Evolutionary conservation across 2,888 invertebrate genomes (phyloP), one percentile per base, ranked within the genome.

Genomic region (Tethea ocularis): DNA sequence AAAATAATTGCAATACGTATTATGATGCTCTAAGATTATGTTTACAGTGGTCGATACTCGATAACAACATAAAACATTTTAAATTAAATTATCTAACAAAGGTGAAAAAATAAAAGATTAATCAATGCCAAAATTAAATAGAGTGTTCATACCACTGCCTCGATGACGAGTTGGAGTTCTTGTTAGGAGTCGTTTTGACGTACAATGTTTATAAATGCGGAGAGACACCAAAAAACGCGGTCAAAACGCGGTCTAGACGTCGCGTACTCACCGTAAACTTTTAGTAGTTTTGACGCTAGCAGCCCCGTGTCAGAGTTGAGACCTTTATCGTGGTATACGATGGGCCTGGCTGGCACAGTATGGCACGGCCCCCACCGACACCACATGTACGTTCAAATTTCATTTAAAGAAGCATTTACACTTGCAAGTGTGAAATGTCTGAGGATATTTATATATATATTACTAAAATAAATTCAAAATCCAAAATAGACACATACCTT

Each of bases 261-360:
- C 78, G 72, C 46, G 46, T 46, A 46, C 46, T 67, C 77, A 69
- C 78, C 77, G 86, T 84, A 80, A 83, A 82, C 70, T 86, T 88
- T 87, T 86, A 88, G 84, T 88, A 86, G 89, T 88, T 89, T 89
- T 87, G 88, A 86, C 88, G 89, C 89, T 86, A 84, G 83, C 78
- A 77, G 83, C 77, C 78, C 77, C 83, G 91, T 89, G 90, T 90
- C 86, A 89, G 86, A 88, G 88, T 84, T 88, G 81, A 84, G 83
- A 83, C 85, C 84, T 85, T 86, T 84, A 83, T 82, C 82, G 84
- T 75, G 80, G 84, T 72, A 78, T 75, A 79, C 81, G 80, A 83
- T 79, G 82, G 81, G 77, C 72, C 89, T 86, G 46, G 46, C 54
- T 54, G 93, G 90, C 86, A 92, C 92, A 84, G 90, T 89, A 84